phyloP scores from a whole-genome alignment of 92 coral and sea anemone genomes.

The Hydrozoanthus gracilis region DNA sequence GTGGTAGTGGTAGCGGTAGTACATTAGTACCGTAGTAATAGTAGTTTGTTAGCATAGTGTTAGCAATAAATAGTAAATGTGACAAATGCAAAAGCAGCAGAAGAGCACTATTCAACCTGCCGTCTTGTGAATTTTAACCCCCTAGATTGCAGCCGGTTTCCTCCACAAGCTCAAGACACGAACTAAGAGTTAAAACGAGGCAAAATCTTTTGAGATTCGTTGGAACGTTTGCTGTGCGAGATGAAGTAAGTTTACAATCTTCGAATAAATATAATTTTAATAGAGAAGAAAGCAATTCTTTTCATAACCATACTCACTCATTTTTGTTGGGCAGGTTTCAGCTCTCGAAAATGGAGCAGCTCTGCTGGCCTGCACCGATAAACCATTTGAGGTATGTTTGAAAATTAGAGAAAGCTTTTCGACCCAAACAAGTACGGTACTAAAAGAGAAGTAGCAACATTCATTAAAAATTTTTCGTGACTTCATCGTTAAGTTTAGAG shows the following conservation, averaged over 20 bases:
- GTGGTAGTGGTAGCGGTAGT: too few species aligned
- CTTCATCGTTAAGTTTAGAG: too few species aligned
- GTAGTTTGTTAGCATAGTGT: too few species aligned
- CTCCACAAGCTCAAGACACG: conserved; percentile 48
- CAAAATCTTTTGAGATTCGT: conserved; percentile 46
- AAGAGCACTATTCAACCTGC: not conserved
- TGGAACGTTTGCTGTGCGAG: conserved; percentile 50
- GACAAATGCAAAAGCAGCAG: too few species aligned
- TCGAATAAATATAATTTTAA: not conserved
- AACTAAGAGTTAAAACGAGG: conserved; percentile 59
- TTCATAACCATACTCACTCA: not conserved
- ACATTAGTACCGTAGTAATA: too few species aligned
- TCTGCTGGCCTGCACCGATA: conserved; percentile 53
- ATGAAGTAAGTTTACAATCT: conserved; percentile 60
- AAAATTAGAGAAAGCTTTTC: too few species aligned
- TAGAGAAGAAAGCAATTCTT: not conserved
- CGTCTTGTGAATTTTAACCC: not conserved
- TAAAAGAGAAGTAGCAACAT: too few species aligned
- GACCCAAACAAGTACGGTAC: too few species aligned
- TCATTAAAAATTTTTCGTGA: too few species aligned
- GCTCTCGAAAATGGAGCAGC: conserved; percentile 30
- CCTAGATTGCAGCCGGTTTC: conserved; percentile 61
- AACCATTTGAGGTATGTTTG: conserved; percentile 62
- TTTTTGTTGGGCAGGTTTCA: conserved; percentile 14
- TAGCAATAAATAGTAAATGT: too few species aligned